Evolutionary conservation across 2,113 vertebrate genomes (phyloP).

Genomic region (Dicerorhinus sumatrensis): DNA sequence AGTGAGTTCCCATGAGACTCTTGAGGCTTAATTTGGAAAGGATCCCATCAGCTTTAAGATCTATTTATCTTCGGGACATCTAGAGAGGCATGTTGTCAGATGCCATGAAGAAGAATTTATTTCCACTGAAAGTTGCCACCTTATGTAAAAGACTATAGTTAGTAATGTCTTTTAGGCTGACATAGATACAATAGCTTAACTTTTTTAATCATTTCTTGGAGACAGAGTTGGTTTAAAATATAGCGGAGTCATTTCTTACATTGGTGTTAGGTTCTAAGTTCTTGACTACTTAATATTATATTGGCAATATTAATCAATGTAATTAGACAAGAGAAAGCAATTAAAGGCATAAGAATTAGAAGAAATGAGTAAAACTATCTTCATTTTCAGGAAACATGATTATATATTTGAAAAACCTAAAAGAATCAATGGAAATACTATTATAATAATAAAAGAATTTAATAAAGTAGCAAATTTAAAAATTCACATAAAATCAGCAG

Average conservation of each 20-base stretch:
- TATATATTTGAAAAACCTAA: neutral
- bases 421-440: neutral
- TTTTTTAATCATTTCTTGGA: neutral
- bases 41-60: neutral
- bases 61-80: neutral
- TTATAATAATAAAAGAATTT: constrained; percentile 6
- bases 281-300: neutral
- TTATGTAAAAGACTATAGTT: neutral
- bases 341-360: neutral
- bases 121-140: neutral
- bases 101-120: neutral
- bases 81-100: neutral
- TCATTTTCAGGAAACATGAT: constrained; percentile 14
- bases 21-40: neutral
- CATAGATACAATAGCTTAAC: neutral
- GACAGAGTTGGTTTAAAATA: neutral
- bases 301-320: neutral
- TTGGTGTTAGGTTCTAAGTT: neutral
- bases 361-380: neutral
- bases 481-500: neutral
- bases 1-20: neutral
- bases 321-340: neutral
- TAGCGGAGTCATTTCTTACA: neutral
- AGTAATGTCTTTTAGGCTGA: neutral
- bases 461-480: neutral